These are phyloP conservation scores for Chanos chanos DNA, from an alignment of 2,797 vertebrate species.

Conservation along the genomic window DNA sequence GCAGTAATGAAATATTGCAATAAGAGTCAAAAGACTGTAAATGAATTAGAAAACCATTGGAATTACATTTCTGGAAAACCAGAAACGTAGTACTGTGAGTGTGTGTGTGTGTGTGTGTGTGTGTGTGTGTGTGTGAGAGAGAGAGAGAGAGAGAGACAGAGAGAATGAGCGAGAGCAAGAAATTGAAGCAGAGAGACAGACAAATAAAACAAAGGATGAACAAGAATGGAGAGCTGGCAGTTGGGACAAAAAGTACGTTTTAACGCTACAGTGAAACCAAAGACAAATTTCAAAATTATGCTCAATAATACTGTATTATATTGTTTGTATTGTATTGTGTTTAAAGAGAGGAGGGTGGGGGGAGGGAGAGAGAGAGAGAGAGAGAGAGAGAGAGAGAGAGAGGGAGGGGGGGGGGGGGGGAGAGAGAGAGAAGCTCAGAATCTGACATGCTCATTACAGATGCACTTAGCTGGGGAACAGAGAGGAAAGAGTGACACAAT, in stretches of 20 bases:
- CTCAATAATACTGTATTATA: too few relatives aligned
- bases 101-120: conserved; percentile 58
- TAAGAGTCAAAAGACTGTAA: too few relatives aligned
- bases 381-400: not conserved
- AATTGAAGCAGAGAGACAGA: not conserved
- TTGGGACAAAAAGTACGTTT: not conserved
- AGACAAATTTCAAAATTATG: too few relatives aligned
- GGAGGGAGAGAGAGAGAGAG: not conserved
- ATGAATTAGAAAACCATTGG: too few relatives aligned
- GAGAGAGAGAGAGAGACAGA: not conserved
- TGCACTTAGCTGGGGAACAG: too few relatives aligned
- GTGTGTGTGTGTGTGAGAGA: conserved; percentile 36
- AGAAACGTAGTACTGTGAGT: conserved; percentile 30
- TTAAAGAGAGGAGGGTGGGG: not conserved
- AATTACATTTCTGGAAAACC: too few relatives aligned
- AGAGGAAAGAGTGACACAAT: conserved; percentile 22
- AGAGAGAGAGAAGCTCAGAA: too few relatives aligned
- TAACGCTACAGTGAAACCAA: not conserved
- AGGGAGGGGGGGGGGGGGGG: not conserved
- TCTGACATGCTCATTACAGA: too few relatives aligned
- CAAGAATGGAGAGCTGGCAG: not conserved
- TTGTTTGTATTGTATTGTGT: not conserved
- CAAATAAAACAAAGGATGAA: not conserved
- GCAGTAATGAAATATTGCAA: too few relatives aligned
- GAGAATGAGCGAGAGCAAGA: not conserved